phyloP scores from a whole-genome alignment of 2,113 vertebrate genomes.

The Chloebia gouldiae region DNA sequence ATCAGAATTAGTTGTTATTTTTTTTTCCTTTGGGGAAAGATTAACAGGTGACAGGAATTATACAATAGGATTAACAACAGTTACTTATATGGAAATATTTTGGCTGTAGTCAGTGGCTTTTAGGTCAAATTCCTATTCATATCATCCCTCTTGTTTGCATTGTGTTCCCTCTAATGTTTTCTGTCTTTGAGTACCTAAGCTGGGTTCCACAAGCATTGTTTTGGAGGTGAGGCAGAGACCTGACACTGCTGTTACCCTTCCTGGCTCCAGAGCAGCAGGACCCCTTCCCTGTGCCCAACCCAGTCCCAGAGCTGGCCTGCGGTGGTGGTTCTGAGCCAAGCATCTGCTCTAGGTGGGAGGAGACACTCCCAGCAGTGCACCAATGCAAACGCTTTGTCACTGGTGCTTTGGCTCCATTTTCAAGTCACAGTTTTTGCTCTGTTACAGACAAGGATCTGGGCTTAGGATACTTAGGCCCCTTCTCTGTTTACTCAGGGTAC shows the following conservation, averaged over 20 bases:
- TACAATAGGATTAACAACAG: neutral
- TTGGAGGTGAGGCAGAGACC: neutral
- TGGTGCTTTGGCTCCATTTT: neutral
- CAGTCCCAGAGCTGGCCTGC: neutral
- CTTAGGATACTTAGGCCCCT: neutral
- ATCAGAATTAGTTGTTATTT: neutral
- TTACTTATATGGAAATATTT: neutral
- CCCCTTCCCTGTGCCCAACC: neutral
- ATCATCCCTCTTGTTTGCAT: neutral
- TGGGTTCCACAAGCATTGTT: neutral
- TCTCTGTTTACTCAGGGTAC: neutral
- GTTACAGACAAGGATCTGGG: neutral
- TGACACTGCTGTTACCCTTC: rapidly evolving
- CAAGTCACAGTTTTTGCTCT: neutral
- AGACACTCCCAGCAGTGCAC: too few species aligned
- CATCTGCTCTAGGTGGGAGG: neutral
- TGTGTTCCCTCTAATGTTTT: neutral
- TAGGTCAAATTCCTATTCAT: neutral
- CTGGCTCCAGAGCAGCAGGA: neutral
- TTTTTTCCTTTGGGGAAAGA: neutral
- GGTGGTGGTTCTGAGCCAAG: neutral
- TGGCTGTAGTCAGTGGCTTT: neutral
- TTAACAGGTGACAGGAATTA: neutral
- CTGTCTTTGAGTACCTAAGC: neutral
- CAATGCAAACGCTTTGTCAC: neutral